Base-by-base conservation (phyloP, 2,888 invertebrate genomes). In the Trilocha varians region DNA sequence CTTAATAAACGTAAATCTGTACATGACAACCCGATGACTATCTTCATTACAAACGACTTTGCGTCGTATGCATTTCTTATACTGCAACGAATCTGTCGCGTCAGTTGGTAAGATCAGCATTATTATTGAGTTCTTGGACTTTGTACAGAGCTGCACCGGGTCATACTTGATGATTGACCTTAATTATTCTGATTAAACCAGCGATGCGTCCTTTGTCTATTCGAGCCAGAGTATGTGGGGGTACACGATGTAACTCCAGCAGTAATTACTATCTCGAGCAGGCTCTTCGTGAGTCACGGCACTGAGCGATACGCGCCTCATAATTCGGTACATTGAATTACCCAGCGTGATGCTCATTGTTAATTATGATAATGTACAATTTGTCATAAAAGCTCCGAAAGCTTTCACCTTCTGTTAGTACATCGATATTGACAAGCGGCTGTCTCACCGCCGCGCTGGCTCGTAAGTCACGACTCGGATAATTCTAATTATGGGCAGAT, bases 261-360 rank as follows among this genome's bases (percentile, higher is more conserved):
- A 68, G 6, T 83, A 82, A 79, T 83, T 79, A 77, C 74, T 69
- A 78, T 79, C 77, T 79, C 69, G 67, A 61, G 67, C 65, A 53
- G 78, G 79, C 65, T 82, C 79, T 83, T 83, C 83, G 83, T 84
- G 84, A 82, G 79, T 83, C 84, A 83, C 84, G 83, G 77, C 62
- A 67, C 62, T 66, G 72, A 72, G 82, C 75, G 76, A 78, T 71
- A 71, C 17, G 38, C 34, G 62, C 69, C 49, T 70, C 71, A 69
- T 65, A 71, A 72, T 72, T 61, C 61, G 63, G 64, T 71, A 65
- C 70, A 72, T 79, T 78, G 78, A 79, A 78, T 78, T 71, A 74
- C 69, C 51, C 62, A 61, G 72, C 79, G 71, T 77, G 78, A 77
- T 76, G 69, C 69, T 73, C 74, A 76, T 75, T 57, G 69, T 66